Evolutionary conservation across 2,888 invertebrate species (phyloP).

Genomic region (Laspeyria flexula): DNA sequence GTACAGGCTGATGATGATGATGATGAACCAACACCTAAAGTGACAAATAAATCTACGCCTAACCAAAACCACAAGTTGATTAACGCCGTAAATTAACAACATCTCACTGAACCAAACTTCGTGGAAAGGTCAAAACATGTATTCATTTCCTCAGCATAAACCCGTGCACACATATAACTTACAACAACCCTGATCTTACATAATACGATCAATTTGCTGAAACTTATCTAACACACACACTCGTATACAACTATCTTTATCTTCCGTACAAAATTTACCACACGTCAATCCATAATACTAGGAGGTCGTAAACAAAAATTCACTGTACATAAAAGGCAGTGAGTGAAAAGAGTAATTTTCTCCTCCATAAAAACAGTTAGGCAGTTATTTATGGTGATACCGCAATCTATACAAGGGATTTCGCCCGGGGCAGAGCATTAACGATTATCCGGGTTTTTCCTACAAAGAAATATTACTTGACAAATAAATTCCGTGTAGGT

Average conservation of each 20-base stretch:
- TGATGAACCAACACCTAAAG: no score
- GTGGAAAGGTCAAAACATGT: constrained; percentile 10
- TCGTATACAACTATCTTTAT: constrained; percentile 44
- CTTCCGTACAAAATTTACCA: constrained; percentile 34
- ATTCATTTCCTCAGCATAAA: constrained; percentile 10
- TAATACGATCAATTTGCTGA: constrained; percentile 32
- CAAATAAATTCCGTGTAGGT: constrained; percentile 74
- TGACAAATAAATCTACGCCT: no score
- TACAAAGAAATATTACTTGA: constrained; percentile 81
- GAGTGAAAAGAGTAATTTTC: constrained; percentile 78
- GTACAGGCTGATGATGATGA: no score
- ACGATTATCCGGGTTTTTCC: constrained; percentile 77
- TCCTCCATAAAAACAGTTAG: constrained; percentile 84
- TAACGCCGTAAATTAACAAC: no score
- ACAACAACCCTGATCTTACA: constrained; percentile 20
- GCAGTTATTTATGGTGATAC: constrained; percentile 83
- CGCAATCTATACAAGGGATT: constrained; percentile 84
- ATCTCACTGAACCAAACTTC: background rate
- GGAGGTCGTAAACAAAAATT: constrained; percentile 68
- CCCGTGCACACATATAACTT: constrained; percentile 20
- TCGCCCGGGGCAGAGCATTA: constrained; percentile 78
- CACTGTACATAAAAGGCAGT: constrained; percentile 74
- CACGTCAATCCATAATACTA: constrained; percentile 48
- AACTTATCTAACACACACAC: constrained; percentile 42
- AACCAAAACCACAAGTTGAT: no score